Evolutionary conservation across 1,140 invertebrate species (phyloP), one percentile per base, ranked within the genome.

Genomic region (Schlechtendalia chinensis): DNA sequence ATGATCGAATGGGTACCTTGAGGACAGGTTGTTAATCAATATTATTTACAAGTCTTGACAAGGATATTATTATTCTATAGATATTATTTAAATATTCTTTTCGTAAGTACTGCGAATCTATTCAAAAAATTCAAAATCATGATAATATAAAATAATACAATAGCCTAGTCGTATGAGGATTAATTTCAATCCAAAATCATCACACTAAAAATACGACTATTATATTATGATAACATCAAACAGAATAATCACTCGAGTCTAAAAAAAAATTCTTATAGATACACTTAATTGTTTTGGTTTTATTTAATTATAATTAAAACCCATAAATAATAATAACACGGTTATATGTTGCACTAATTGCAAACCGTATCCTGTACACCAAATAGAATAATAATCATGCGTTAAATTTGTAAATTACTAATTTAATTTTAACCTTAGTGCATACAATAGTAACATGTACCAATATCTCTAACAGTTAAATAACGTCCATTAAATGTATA

Each of bases 71-170:
- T n/a, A n/a, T n/a, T n/a, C n/a, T n/a, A n/a, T n/a, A 47, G 0
- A 67, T 22, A 39, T 67, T 16, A 47, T 45, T 45, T 12, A 67
- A 45, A 22, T 65, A 39, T 22, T 11, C 12, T 65, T 65, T 29
- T 27, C 24, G 19, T 63, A 32, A 29, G 61, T 63, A 47, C 11
- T 56, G n/a, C 5, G 8, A 6, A n/a, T 22, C n/a, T 45, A 45
- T 67, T 67, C 19, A 71, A 71, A 50, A 71, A 39, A 14, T 71
- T 71, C 45, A 71, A 71, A 71, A 53, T 71, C 45, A 45, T 71
- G 45, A 71, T 53, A 27, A 47, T 50, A 17, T 53, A 71, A 71
- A 19, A 27, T 71, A 71, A 47, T 14, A 50, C 67, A 50, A 71
- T 71, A 50, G 12, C n/a, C 1, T 14, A 16, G 8, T 39, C 53